A percentile compares a stretch with the other conserved stretches of the same genome.
phyloP scores from a whole-genome alignment of 2,113 vertebrate genomes.

The Haemorhous mexicanus region DNA sequence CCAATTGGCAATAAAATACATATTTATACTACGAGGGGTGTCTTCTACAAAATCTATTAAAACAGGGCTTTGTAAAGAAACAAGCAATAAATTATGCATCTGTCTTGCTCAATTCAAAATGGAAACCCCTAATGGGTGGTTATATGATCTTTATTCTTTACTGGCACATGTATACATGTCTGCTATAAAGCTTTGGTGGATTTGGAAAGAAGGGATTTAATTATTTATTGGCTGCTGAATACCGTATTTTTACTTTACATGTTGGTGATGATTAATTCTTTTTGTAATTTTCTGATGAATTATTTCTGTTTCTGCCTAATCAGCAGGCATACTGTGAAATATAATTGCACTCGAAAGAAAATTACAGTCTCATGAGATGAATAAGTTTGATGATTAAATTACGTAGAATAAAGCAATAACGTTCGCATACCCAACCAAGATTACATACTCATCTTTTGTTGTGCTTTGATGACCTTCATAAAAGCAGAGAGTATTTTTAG shows the following conservation, averaged over 20 bases:
- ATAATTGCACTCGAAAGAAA: conserved; percentile 85
- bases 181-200: conserved; percentile 69
- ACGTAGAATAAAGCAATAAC: conserved; percentile 78
- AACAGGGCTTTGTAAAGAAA: neutral
- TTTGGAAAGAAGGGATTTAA: conserved; percentile 81
- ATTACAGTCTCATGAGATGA: conserved; percentile 78
- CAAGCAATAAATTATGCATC: neutral
- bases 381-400: conserved; percentile 86
- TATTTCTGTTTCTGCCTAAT: conserved; percentile 85
- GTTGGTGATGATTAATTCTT: conserved; percentile 84
- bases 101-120: conserved; percentile 18
- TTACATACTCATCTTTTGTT: conserved; percentile 33
- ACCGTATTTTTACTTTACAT: conserved; percentile 71
- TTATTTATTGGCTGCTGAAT: conserved; percentile 84
- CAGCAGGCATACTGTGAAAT: conserved; percentile 78
- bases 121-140: neutral
- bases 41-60: neutral
- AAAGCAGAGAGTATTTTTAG: neutral
- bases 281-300: conserved; percentile 85
- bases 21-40: neutral
- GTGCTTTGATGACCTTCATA: conserved; percentile 40
- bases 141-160: conserved; percentile 23
- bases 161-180: neutral
- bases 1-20: neutral
- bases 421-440: conserved; percentile 36